Evolutionary conservation across 92 coral and sea anemone genomes (phyloP), one percentile per base, ranked within the genome.

Genomic region (Zoanthus solanderi): DNA sequence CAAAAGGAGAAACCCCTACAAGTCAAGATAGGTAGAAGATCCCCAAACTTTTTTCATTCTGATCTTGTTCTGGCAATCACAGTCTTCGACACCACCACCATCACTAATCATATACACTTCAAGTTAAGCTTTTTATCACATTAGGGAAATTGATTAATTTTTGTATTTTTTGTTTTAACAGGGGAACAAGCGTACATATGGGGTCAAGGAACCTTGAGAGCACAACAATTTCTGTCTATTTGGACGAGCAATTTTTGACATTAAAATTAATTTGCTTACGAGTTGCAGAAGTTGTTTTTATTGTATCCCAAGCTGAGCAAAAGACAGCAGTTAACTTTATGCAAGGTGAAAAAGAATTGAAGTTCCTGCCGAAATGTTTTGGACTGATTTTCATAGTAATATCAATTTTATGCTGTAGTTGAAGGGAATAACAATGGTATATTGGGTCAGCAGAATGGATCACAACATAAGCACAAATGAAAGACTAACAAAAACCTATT

Each of bases 121-220:
- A 37, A 37, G 42, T 37, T 37, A 37, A 37, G 4, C 4, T 37
- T 37, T 37, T 37, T 0, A 37, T 37, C 42, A 37, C 42, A 37
- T 37, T 37, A 37, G 42, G 3, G 4, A 37, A 37, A 37, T 37
- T 50, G 56, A 63, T 7, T 60, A 17, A 79, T 34, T 34, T 15
- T 57, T 1, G 9, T 10, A 8, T 69, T 16, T 4, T 11, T 69
- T 11, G 57, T 71, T 83, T 78, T 76, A 0, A 30, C 90, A 97
- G 99, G 98, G 98, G 78, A 94, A 94, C 95, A 97, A 97, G 94
- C 92, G 92, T 82, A 91, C 96, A 42, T 95, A 92, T 94, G 99
- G 99, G 37, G 99, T 97, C 42, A 93, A 92, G 74, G 99, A 95
- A 81, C 99, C 99, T 34, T 97, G 90, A 95, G 56, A 17, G 37